These are phyloP conservation scores for Apodemus sylvaticus DNA, from an alignment of 2,113 vertebrate genomes.

Conservation along the genomic window DNA sequence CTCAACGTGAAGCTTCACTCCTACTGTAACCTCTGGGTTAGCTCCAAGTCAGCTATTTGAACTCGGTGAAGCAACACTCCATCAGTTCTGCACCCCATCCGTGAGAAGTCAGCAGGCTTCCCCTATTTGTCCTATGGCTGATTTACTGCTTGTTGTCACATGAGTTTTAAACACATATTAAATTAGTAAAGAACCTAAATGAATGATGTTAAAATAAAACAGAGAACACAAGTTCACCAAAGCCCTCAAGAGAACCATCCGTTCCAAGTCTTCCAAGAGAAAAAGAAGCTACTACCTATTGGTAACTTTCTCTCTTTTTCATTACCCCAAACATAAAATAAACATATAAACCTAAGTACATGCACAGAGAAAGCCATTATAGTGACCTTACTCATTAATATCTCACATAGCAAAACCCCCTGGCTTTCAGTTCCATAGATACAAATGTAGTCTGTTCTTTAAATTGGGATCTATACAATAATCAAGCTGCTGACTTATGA, in stretches of 20 bases:
- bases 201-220: constrained; percentile 4
- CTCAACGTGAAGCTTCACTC: background rate
- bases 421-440: constrained; percentile 67
- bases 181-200: constrained; percentile 1
- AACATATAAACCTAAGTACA: constrained; percentile 28
- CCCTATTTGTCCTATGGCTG: background rate
- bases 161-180: constrained; percentile 12
- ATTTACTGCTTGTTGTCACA: background rate
- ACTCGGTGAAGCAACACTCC: background rate
- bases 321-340: constrained; percentile 9
- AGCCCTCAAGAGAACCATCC: background rate
- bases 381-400: constrained; percentile 24
- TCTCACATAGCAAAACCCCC: constrained; percentile 68
- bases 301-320: background rate
- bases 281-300: background rate
- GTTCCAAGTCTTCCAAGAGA: background rate
- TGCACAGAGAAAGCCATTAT: background rate
- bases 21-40: background rate
- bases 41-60: background rate
- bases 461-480: constrained; percentile 58
- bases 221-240: background rate
- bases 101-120: background rate
- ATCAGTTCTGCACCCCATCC: background rate
- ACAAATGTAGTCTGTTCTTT: constrained; percentile 35
- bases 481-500: constrained; percentile 68